These are phyloP conservation scores for Ctenopoma kingsleyae DNA, from an alignment of 2,797 vertebrate genomes.

Conservation along the genomic window DNA sequence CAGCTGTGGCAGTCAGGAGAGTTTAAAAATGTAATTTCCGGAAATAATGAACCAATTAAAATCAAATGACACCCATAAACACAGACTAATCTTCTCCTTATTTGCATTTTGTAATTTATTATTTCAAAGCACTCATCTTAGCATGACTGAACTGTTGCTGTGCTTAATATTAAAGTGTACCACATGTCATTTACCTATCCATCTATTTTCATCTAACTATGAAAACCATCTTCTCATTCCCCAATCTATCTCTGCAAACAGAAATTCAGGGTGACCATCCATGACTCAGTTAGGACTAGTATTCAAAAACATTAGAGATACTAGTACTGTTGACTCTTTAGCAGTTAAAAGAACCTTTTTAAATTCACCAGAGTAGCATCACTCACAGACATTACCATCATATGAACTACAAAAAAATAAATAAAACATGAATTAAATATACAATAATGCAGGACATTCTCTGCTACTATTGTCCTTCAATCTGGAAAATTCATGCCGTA, in stretches of 20 bases:
- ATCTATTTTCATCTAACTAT: constrained; percentile 2
- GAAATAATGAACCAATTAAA: constrained; percentile 87
- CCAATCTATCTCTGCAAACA: not conserved
- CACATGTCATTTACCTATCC: constrained; percentile 12
- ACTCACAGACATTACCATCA: not conserved
- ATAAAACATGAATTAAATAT: constrained; percentile 6
- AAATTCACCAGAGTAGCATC: not conserved
- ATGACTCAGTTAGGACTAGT: not conserved
- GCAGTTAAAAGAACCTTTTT: not conserved
- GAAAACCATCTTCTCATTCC: not conserved
- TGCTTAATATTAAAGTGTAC: constrained; percentile 47
- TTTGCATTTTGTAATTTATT: constrained; percentile 80
- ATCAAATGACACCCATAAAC: constrained; percentile 82
- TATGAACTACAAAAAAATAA: not conserved
- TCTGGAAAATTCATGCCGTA: not conserved
- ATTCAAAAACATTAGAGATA: not conserved
- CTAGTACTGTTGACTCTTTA: too few species aligned
- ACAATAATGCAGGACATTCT: not conserved
- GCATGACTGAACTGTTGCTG: constrained; percentile 55
- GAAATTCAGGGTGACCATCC: not conserved
- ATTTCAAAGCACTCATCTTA: constrained; percentile 64
- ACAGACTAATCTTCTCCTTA: constrained; percentile 74
- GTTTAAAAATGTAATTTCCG: constrained; percentile 81
- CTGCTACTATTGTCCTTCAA: constrained; percentile 27
- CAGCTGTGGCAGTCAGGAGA: constrained; percentile 82